Evolutionary conservation across 2,113 vertebrate species (phyloP), one percentile per base, ranked within the genome.

Genomic region (Chaetorhynchus papuensis): DNA sequence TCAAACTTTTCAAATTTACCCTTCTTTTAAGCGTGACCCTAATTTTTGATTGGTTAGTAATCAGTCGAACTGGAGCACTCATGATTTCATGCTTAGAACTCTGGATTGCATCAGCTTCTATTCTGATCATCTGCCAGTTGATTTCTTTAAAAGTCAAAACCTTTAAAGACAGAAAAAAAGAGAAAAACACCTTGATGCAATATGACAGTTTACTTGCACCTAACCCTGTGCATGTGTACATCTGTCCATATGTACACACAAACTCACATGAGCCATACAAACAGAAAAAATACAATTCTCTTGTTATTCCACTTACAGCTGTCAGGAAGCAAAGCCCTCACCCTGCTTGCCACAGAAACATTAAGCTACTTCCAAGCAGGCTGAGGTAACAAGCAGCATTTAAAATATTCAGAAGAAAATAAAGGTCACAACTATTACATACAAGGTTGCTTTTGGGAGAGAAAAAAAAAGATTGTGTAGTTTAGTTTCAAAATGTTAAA

Each of bases 71-170:
- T 65, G 99, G 99, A 54, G 99, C 99, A 60, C 99, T 99, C 98
- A 99, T 94, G 95, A 99, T 98, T 98, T 99, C 99, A 79, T 99
- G 99, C 88, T 99, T 98, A 31, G 98, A 98, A 85, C 99, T 99
- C 97, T 99, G 99, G 96, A 99, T 99, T 76, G 99, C 99, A 93
- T 99, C 99, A 3, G 99, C 99, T 97, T 99, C 99, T 85, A 99
- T 99, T 86, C 99, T 98, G 97, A 99, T 99, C 99, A 99, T 99
- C 98, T 99, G 99, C 99, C 99, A 99, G 97, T 98, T 99, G 93
- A 99, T 99, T 98, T 99, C 99, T 96, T 99, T 99, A 96, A 99
- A 99, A 33, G 99, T 99, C 97, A 99, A 97, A 89, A 99, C 98
- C 99, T 99, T 94, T 71, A 57, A 97, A 94, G 91, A 97, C 70